Evolutionary conservation across 2,113 vertebrate species (phyloP).

Genomic region (Alethe diademata): DNA sequence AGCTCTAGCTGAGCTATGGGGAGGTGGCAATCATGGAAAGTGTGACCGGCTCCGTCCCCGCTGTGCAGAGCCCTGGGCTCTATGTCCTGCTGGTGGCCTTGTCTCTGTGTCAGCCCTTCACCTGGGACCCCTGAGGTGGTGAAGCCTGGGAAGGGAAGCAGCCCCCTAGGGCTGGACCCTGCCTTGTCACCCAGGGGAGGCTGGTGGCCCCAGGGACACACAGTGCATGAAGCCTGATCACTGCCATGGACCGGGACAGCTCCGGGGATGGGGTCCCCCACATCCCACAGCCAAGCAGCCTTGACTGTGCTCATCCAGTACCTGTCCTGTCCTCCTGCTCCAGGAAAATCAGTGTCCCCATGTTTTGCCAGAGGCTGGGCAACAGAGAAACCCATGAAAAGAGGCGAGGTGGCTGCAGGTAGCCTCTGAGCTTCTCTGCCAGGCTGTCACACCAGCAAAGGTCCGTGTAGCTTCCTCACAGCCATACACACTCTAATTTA

Average conservation of each 20-base stretch:
- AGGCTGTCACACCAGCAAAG: not conserved
- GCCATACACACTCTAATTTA: not conserved
- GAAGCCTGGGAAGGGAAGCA: not conserved
- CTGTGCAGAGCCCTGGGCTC: not conserved
- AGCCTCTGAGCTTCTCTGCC: fast-evolving
- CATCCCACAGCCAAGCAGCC: not conserved
- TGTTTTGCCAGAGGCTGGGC: not conserved
- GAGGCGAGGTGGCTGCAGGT: fast-evolving
- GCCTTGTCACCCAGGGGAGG: not conserved
- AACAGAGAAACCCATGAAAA: fast-evolving
- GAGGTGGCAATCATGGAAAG: not conserved
- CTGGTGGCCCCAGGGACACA: not conserved
- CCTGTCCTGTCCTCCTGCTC: not conserved
- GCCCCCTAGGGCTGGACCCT: not conserved
- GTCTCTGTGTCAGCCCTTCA: not conserved
- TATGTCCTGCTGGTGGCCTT: not conserved
- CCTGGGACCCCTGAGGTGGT: not conserved
- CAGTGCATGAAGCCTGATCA: too few relatives aligned
- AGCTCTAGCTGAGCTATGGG: not conserved
- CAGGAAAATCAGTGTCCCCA: fast-evolving
- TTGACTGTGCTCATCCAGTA: not conserved
- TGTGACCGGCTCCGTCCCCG: not conserved
- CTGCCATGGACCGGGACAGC: fast-evolving
- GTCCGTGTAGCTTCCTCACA: not conserved
- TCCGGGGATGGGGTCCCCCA: not conserved